Conservation (phyloP, 2,888 invertebrate species). For the Artemia sinica region DNA sequence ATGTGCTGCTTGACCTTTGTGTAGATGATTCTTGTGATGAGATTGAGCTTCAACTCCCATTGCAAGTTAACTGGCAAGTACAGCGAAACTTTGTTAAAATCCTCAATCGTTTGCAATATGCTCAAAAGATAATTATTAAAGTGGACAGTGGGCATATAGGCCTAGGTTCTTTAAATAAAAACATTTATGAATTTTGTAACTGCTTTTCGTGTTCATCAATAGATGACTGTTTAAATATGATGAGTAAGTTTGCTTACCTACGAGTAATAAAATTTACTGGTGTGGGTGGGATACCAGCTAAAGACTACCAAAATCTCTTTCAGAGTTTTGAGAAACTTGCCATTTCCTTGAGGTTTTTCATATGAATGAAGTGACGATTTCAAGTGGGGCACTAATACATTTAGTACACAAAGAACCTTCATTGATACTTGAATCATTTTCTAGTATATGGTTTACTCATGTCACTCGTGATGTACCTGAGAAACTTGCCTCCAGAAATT, state of each 20-base stretch:
- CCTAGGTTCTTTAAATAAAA: not conserved
- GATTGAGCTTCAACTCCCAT: slow-evolving; percentile 12
- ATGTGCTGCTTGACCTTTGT: not conserved
- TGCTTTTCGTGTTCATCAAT: not conserved
- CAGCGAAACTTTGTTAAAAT: not conserved
- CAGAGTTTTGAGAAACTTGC: not conserved
- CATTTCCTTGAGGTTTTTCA: not conserved
- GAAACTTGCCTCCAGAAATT: too few species aligned
- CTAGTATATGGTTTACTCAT: too few species aligned
- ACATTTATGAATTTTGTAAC: not conserved
- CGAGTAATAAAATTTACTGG: slow-evolving; percentile 4
- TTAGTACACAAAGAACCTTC: too few species aligned
- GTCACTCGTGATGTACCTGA: too few species aligned
- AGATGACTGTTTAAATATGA: not conserved
- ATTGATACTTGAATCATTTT: too few species aligned
- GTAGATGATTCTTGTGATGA: not conserved
- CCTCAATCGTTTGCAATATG: not conserved
- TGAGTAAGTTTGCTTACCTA: not conserved
- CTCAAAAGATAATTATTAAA: slow-evolving; percentile 1
- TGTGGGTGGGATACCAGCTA: not conserved
- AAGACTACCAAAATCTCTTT: not conserved
- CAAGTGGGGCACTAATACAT: not conserved
- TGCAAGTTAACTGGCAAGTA: not conserved
- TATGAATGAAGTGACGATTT: not conserved
- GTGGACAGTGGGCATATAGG: not conserved